Base-by-base conservation (phyloP, 1,140 invertebrate species). In the Neodiprion fabricii region DNA sequence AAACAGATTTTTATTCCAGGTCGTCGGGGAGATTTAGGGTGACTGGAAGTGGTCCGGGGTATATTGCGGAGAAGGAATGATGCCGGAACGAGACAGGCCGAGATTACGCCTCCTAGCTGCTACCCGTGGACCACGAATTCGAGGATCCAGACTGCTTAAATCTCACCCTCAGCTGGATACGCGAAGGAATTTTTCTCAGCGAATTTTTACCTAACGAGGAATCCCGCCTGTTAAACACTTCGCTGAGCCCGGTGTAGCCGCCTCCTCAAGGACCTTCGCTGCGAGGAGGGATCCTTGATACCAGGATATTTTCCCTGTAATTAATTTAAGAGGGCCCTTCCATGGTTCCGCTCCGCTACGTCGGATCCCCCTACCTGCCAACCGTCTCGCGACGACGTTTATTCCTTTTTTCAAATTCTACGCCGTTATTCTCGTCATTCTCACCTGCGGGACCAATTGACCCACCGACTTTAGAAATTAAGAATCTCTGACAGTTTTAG, bases 281-380 rank as follows among this genome's bases (percentile, higher is more conserved):
- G 69, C n/a, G 69, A 23, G 69, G 67, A 65, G 70, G 73, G 82
- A 75, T 79, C 81, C 53, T 61, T 78, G 80, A 83, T 84, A 78
- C 74, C 76, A 80, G 84, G 79, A 84, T 85, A 83, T 84, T 84
- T 85, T 85, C 83, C 81, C 82, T 84, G 84, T 84, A 85, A 85
- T 85, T 84, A 85, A 85, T 85, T 85, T 85, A 84, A 85, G 83
- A 83, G 83, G 83, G 83, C 81, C 83, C 79, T 72, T 75, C 77
- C 69, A 28, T 17, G 68, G 28, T 70, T 17, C 68, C 5, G 28
- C 28, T 40, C 28, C 5, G 28, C 28, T 40, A 40, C 28, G 28
- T 40, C 28, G 28, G 28, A 40, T 40, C 28, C 28, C 28, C 28
- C 28, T 40, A 40, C 28, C 28, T 40, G 28, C 28, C 28, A 40